Evolutionary conservation across 2,888 invertebrate genomes (phyloP).

Genomic region (Plemyria rubiginata): DNA sequence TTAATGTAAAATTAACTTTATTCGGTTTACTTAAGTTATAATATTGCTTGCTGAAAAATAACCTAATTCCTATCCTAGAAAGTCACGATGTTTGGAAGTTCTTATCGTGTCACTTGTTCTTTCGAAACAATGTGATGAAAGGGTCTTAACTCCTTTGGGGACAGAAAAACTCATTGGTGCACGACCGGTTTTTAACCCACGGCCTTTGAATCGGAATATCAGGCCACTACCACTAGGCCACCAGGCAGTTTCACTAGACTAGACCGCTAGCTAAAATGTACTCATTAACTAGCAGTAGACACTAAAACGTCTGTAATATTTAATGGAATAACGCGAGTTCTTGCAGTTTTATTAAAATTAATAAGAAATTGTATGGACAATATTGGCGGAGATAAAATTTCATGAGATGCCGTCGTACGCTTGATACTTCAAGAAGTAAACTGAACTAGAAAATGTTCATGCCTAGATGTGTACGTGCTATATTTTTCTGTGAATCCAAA

Average conservation of each 20-base stretch:
- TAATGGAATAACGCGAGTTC: conserved; percentile 4
- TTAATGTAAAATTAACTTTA: conserved; percentile 6
- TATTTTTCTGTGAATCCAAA: too few relatives aligned
- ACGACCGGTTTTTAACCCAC: too few relatives aligned
- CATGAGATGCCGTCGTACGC: conserved; percentile 6
- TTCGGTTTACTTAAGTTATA: not conserved
- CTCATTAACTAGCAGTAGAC: not conserved
- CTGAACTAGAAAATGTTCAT: too few relatives aligned
- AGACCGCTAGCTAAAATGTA: not conserved
- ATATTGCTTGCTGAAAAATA: not conserved
- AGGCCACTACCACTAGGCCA: too few relatives aligned
- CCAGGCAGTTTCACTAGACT: too few relatives aligned
- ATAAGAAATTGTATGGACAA: conserved; percentile 15
- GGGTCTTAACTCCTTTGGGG: too few relatives aligned
- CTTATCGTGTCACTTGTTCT: too few relatives aligned
- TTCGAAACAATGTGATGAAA: too few relatives aligned
- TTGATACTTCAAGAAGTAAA: not conserved
- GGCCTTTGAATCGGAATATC: too few relatives aligned
- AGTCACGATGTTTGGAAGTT: too few relatives aligned
- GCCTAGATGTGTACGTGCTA: too few relatives aligned
- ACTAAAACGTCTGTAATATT: not conserved
- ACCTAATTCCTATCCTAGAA: not conserved
- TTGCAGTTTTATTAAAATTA: conserved; percentile 17
- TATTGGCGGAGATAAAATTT: conserved; percentile 17
- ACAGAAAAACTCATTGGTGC: too few relatives aligned